Evolutionary conservation across 2,797 vertebrate genomes (phyloP).

Genomic region (Premnoplex brunnescens): DNA sequence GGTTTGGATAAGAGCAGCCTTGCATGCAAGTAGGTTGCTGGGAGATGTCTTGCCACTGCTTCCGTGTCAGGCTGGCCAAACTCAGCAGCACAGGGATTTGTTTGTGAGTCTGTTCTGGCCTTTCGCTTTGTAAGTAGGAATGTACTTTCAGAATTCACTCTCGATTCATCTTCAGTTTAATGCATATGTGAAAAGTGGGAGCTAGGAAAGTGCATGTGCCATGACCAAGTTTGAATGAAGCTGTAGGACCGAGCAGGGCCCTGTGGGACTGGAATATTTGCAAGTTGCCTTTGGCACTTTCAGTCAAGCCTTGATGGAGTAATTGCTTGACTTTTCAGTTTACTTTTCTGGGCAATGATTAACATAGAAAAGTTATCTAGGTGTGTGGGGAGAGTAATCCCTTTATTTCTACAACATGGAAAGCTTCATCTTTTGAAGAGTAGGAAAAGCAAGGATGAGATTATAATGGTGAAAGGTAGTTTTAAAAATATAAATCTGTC

Average conservation of each 20-base stretch:
- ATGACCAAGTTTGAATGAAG: background rate
- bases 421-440: background rate
- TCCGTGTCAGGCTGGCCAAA: background rate
- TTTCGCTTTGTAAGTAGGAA: background rate
- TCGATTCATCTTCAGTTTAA: fast-evolving
- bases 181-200: background rate
- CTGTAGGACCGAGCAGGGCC: background rate
- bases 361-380: background rate
- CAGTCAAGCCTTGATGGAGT: background rate
- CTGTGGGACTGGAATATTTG: background rate
- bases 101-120: background rate
- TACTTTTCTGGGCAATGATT: background rate
- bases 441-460: constrained; percentile 31
- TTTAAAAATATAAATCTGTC: constrained; percentile 1
- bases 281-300: background rate
- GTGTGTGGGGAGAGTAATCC: background rate
- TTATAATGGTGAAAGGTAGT: background rate
- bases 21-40: background rate
- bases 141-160: background rate
- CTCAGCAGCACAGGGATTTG: background rate
- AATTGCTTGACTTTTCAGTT: background rate
- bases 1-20: background rate
- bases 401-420: background rate
- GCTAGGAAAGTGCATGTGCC: background rate
- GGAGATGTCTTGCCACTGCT: background rate